Percentiles rank a stretch among this genome's conserved stretches.
Evolutionary conservation across 2,797 vertebrate genomes (phyloP).

Genomic region (Loris lydekkerianus): DNA sequence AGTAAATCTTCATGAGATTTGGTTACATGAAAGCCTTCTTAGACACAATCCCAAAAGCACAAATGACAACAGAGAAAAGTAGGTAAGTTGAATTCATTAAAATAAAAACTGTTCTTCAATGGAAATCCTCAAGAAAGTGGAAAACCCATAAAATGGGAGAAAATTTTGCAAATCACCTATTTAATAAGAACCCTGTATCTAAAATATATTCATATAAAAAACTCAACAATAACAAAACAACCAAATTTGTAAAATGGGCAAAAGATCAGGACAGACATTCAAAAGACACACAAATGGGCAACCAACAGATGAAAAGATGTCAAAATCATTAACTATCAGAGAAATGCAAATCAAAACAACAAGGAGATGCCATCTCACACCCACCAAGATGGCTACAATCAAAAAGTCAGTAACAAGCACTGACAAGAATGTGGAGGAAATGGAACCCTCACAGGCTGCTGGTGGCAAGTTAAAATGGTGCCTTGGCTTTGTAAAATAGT

Average conservation of each 20-base stretch:
- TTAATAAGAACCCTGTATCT: not conserved
- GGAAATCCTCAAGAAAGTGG: not conserved
- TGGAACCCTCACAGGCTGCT: not conserved
- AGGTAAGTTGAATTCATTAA: not conserved
- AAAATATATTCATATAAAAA: slow-evolving; percentile 30
- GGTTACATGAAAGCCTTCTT: not conserved
- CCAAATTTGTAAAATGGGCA: slow-evolving; percentile 16
- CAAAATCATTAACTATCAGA: not conserved
- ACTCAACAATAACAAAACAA: slow-evolving; percentile 53
- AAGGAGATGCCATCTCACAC: not conserved
- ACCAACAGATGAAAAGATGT: slow-evolving; percentile 15
- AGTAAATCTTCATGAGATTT: not conserved
- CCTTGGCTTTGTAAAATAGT: not conserved
- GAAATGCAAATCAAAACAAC: slow-evolving; percentile 26
- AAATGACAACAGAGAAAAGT: not conserved
- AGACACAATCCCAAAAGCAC: not conserved
- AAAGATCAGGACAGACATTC: not conserved
- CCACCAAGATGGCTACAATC: not conserved
- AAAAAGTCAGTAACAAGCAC: slow-evolving; percentile 27
- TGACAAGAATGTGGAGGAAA: not conserved
- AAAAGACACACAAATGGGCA: slow-evolving; percentile 3
- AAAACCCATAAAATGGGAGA: not conserved
- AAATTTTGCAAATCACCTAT: slow-evolving; percentile 20
- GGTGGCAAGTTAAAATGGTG: not conserved
- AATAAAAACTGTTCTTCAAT: not conserved